These are phyloP conservation scores for Gastrophysa polygoni DNA, from an alignment of 2,888 invertebrate species.

Conservation along the genomic window DNA sequence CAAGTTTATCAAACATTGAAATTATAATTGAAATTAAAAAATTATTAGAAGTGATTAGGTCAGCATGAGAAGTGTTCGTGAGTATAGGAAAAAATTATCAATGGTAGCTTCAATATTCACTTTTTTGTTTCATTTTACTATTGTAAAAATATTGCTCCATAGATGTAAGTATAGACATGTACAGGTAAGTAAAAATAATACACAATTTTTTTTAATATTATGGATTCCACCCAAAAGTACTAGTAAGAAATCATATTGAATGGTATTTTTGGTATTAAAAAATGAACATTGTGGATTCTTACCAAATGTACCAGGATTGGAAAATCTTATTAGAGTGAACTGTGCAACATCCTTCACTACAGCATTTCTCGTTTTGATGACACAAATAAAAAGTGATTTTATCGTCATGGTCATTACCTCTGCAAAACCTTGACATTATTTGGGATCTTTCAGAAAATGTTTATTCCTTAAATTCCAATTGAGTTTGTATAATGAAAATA, in stretches of 20 bases:
- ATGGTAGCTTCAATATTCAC: too few relatives aligned
- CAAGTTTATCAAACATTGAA: too few relatives aligned
- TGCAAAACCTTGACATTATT: slow-evolving; percentile 8
- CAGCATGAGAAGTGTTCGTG: too few relatives aligned
- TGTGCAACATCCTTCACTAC: slow-evolving; percentile 27
- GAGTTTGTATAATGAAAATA: too few relatives aligned
- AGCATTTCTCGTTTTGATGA: slow-evolving; percentile 25
- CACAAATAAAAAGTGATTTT: slow-evolving; percentile 22
- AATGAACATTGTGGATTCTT: not conserved
- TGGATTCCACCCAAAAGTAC: not conserved
- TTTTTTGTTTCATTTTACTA: too few relatives aligned
- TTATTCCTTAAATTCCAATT: not conserved
- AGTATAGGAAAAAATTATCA: too few relatives aligned
- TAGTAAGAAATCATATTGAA: not conserved
- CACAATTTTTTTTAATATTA: too few relatives aligned
- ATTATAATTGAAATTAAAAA: too few relatives aligned
- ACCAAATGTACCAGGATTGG: slow-evolving; percentile 35
- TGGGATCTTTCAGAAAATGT: not conserved
- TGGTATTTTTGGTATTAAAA: not conserved
- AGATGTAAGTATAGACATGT: too few relatives aligned
- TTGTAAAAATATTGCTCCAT: too few relatives aligned
- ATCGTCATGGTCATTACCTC: not conserved
- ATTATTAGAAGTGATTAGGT: too few relatives aligned
- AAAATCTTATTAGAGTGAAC: slow-evolving; percentile 13
- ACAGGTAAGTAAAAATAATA: too few relatives aligned